Percentiles rank a stretch among this genome's conserved stretches.
Evolutionary conservation across 2,888 invertebrate genomes (phyloP).

Genomic region (Callyntrura sp.): DNA sequence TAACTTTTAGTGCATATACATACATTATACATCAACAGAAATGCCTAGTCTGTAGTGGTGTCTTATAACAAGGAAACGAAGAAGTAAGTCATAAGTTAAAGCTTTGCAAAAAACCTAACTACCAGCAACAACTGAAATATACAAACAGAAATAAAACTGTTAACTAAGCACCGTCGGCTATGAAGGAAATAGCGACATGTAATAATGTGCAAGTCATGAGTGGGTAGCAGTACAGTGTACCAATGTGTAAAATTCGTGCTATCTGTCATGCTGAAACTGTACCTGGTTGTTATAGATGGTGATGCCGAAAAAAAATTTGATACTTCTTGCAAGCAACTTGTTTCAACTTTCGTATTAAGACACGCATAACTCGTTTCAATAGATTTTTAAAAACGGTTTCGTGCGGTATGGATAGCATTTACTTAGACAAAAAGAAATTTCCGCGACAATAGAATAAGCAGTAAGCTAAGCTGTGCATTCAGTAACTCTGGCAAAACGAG

Average conservation of each 20-base stretch:
- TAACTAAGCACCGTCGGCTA: slow-evolving; percentile 16
- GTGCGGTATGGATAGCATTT: not conserved
- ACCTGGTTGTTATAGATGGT: slow-evolving; percentile 10
- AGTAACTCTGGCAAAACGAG: slow-evolving; percentile 8
- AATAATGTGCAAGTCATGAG: slow-evolving; percentile 41
- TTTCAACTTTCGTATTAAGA: slow-evolving; percentile 32
- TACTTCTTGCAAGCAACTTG: slow-evolving; percentile 41
- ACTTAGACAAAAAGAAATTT: too few relatives aligned
- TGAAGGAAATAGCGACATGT: not conserved
- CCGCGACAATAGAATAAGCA: not conserved
- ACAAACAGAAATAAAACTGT: not conserved
- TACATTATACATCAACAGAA: not conserved
- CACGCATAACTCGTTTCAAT: slow-evolving; percentile 64
- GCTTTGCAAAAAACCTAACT: not conserved
- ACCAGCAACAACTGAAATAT: not conserved
- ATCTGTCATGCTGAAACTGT: slow-evolving; percentile 18
- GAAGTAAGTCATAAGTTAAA: slow-evolving; percentile 13
- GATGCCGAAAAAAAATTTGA: slow-evolving; percentile 42
- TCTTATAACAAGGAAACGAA: not conserved
- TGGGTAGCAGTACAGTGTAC: not conserved
- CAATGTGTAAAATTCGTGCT: not conserved
- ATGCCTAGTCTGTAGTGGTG: not conserved
- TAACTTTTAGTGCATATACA: not conserved
- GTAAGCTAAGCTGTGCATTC: not conserved
- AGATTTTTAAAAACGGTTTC: slow-evolving; percentile 12